Percentiles rank a stretch among this genome's conserved stretches.
phyloP scores from a whole-genome alignment of 2,797 vertebrate genomes.

The Taeniopygia guttata region DNA sequence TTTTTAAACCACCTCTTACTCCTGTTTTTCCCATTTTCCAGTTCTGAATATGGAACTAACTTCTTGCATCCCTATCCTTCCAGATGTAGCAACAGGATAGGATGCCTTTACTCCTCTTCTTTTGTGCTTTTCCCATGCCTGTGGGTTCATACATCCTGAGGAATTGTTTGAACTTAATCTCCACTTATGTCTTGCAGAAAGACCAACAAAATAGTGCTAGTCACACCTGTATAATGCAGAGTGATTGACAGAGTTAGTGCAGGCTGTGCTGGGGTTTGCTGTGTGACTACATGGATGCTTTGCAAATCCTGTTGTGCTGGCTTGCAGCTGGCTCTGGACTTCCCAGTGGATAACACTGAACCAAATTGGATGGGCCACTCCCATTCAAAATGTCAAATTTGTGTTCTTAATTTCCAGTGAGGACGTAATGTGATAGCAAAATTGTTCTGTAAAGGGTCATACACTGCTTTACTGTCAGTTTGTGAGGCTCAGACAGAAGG shows the following conservation, averaged over 20 bases:
- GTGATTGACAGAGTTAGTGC: background rate
- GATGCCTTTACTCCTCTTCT: background rate
- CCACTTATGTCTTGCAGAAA: background rate
- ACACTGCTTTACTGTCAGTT: background rate
- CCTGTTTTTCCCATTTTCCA: background rate
- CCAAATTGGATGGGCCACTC: background rate
- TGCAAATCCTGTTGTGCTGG: background rate
- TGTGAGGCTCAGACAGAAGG: conserved; percentile 34
- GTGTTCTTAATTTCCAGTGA: conserved; percentile 4
- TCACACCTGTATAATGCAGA: background rate
- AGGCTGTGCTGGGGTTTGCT: background rate
- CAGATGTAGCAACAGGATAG: background rate
- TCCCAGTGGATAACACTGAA: background rate
- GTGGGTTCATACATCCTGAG: background rate
- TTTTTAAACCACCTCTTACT: background rate
- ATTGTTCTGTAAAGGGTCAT: conserved; percentile 13
- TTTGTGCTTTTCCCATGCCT: background rate
- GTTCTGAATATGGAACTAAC: background rate
- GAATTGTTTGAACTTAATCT: background rate
- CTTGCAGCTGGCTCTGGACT: background rate
- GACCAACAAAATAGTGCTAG: background rate
- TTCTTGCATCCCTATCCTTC: background rate
- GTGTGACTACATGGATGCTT: background rate
- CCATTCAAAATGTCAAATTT: background rate
- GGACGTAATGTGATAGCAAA: conserved; percentile 4